These are phyloP conservation scores for Urocitellus parryii DNA, from an alignment of 2,113 vertebrate species.

Conservation along the genomic window DNA sequence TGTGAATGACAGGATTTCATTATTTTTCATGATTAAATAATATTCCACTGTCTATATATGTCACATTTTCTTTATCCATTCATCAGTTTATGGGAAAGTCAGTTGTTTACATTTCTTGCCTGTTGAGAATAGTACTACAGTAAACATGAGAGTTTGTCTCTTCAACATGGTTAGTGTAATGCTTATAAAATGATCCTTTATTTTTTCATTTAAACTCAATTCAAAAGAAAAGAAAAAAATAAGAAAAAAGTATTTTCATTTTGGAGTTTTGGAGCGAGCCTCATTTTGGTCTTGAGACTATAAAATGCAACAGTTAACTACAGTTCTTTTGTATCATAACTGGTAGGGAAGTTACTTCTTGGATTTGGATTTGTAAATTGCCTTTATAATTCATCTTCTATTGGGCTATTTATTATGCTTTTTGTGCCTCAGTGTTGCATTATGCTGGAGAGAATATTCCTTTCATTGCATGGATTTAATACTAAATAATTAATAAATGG, in stretches of 20 bases:
- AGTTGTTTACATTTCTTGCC: too few relatives aligned
- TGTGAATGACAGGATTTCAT: too few relatives aligned
- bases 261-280: neutral
- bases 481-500: conserved; percentile 7
- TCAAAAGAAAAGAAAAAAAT: neutral
- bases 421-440: neutral
- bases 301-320: neutral
- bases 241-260: too few relatives aligned
- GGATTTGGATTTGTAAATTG: neutral
- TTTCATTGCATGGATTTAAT: neutral
- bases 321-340: neutral
- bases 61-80: too few relatives aligned
- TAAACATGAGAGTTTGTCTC: too few relatives aligned
- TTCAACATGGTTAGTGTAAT: too few relatives aligned
- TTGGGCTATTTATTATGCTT: neutral
- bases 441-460: neutral
- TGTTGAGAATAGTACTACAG: too few relatives aligned
- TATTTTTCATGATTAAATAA: too few relatives aligned
- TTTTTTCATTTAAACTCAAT: neutral
- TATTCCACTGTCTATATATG: too few relatives aligned
- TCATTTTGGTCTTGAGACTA: neutral
- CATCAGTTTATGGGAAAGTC: too few relatives aligned
- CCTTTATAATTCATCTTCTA: neutral
- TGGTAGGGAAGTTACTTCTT: neutral
- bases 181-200: too few relatives aligned